A percentile compares a stretch with the other conserved stretches of the same genome.
Conservation (phyloP, 2,113 vertebrate genomes). For the Catharus fuscescens region DNA sequence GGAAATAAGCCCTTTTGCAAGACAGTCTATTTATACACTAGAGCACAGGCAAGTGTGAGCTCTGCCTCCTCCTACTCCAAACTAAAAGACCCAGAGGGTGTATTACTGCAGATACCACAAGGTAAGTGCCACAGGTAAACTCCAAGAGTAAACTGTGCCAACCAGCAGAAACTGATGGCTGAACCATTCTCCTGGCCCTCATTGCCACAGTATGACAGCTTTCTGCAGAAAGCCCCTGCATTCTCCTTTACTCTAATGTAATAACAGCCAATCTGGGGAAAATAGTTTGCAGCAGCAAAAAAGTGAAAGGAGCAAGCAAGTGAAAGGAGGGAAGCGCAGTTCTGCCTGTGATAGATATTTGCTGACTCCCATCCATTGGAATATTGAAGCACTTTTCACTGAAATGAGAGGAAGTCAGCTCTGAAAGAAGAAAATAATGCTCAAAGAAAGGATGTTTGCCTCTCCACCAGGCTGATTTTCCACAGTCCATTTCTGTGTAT, state of each 20-base stretch:
- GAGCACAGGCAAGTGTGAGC: accelerated
- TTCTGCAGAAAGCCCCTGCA: background rate
- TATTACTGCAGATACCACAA: background rate
- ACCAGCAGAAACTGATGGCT: background rate
- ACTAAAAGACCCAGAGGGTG: background rate
- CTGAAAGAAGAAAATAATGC: background rate
- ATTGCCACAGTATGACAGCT: accelerated
- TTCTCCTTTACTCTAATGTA: background rate
- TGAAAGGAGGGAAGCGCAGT: background rate
- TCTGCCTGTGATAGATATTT: background rate
- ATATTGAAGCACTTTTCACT: background rate
- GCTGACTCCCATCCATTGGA: background rate
- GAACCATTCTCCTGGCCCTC: background rate
- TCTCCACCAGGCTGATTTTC: conserved; percentile 1
- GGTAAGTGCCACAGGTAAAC: background rate
- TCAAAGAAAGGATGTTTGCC: conserved; percentile 11
- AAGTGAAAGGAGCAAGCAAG: background rate
- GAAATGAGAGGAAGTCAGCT: background rate
- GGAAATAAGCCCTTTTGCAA: conserved; percentile 43
- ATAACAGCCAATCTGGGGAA: background rate
- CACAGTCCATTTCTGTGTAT: background rate
- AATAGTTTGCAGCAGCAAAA: background rate
- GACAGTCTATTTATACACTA: background rate
- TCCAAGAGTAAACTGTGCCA: background rate
- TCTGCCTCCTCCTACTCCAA: background rate